Evolutionary conservation across 1,140 invertebrate species (phyloP), one percentile per base, ranked within the genome.

Genomic region (Drosophila kepulauana): DNA sequence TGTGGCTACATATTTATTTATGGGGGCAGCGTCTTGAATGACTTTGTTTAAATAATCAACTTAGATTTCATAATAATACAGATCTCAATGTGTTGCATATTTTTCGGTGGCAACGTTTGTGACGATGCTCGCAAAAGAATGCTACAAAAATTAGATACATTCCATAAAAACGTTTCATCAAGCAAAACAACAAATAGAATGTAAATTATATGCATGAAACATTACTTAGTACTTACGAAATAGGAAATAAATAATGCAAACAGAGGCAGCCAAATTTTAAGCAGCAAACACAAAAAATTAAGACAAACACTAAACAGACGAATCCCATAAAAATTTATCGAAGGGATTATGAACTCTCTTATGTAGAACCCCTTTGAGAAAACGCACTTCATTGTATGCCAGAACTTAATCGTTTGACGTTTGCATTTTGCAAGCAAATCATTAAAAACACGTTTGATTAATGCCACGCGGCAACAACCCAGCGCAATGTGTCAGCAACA

Each of bases 281-380:
- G 28, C 25, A 66, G 1, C 5, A 20, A 2, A 4, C 51, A 13
- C 11, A 25, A 33, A 45, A 4, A 5, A 54, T n/a, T n/a, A 56
- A 3, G 11, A 38, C 51, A 13, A 57, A 2, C 6, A 57, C 11
- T 10, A 46, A 45, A 11, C 45, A 35, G 10, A 5, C 51, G 15
- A 66, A 13, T 33, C 25, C 38, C n/a, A 30, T n/a, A 16, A 66
- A 66, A 66, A 3, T 25, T 11, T 56, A 35, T 33, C 13, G 5
- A 35, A 35, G 5, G 6, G 1, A 41, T 20, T 16, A 15, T 46
- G n/a, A 11, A 1, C 20, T n/a, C 33, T 0, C 35, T 62, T 1
- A 25, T 35, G 3, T 1, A 2, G 5, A 33, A 3, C 13, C 15
- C 5, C 2, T 8, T 15, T 15, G 11, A n/a, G 28, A 54, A 33